Base-by-base conservation (phyloP, 1,140 invertebrate genomes). In the Rhagoletis pomonella region DNA sequence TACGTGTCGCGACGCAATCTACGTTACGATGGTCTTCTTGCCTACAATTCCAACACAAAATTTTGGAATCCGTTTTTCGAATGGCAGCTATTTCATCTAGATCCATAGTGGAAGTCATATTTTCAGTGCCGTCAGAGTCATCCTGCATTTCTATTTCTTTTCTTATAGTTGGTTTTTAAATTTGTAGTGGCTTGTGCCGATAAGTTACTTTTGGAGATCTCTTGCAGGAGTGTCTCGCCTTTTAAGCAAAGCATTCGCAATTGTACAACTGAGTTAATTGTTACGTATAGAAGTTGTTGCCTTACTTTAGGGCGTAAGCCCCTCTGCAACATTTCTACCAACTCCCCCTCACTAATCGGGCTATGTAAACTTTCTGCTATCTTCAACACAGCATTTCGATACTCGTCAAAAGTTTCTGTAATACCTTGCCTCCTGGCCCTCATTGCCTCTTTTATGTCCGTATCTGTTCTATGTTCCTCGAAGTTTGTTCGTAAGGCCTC, bases 331-430 rank as follows among this genome's bases (percentile, higher is more conserved):
- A 10, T 17, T 64, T 17, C 62, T n/a, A 17, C 17, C 17, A 64
- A n/a, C 62, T n/a, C 62, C 4, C 9, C 4, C 17, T 64, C 62
- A 64, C 10, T n/a, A 17, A 64, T 64, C 4, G 62, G 10, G 17
- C 17, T 64, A n/a, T 64, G 62, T 64, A 64, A 64, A 64, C 62
- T 64, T 64, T 64, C 62, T 4, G 62, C 62, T 64, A n/a, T 64
- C 17, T 64, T 64, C 17, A 64, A 64, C 17, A 29, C 62, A 64
- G 62, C 62, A n/a, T 64, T 64, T 64, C 17, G 9, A 17, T 64
- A 64, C 17, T 64, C 62, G 17, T 64, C 62, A n/a, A 64, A 64
- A 10, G 10, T 64, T 64, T 64, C 62, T 12, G 58, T 59, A 7
- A 6, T 59, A 7, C 58, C 6, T 17, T 64, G 62, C 17, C 17